Conservation (phyloP, 1,140 invertebrate genomes). For the Tribolium madens region DNA sequence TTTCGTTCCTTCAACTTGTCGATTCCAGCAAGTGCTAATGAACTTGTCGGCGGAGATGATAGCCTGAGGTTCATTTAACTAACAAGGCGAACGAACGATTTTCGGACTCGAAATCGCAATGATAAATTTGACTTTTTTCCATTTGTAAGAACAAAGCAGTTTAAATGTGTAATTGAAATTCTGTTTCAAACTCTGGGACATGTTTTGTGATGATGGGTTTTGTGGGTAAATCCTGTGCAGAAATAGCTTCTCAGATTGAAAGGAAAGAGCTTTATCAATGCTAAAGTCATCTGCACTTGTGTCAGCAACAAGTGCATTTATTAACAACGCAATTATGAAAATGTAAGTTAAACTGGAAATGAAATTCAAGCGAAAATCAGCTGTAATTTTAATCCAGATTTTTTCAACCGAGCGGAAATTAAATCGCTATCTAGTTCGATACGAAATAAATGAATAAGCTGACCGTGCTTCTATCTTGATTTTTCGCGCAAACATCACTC, state of each 20-base stretch:
- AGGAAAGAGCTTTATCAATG: neutral
- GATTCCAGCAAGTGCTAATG: slow-evolving; percentile 19
- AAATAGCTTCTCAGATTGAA: no score
- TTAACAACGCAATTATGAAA: neutral
- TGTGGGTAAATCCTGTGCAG: no score
- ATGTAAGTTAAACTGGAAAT: neutral
- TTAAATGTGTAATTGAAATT: neutral
- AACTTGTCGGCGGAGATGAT: slow-evolving; percentile 10
- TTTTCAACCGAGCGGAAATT: slow-evolving; percentile 8
- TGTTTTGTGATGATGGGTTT: no score
- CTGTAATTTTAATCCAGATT: neutral
- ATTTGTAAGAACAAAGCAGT: no score
- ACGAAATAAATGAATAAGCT: slow-evolving; percentile 14
- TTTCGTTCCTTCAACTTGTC: slow-evolving; percentile 22
- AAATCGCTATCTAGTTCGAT: slow-evolving; percentile 7
- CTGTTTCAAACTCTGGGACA: neutral
- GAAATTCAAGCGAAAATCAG: neutral
- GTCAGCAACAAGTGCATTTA: neutral
- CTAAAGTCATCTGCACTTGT: neutral
- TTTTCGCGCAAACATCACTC: neutral
- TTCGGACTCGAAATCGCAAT: no score
- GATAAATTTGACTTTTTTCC: no score
- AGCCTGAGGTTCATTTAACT: neutral
- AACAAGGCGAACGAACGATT: neutral
- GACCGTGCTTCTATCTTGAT: slow-evolving; percentile 16